phyloP scores from a whole-genome alignment of 2,113 vertebrate species.

The Chrysochloris asiatica region DNA sequence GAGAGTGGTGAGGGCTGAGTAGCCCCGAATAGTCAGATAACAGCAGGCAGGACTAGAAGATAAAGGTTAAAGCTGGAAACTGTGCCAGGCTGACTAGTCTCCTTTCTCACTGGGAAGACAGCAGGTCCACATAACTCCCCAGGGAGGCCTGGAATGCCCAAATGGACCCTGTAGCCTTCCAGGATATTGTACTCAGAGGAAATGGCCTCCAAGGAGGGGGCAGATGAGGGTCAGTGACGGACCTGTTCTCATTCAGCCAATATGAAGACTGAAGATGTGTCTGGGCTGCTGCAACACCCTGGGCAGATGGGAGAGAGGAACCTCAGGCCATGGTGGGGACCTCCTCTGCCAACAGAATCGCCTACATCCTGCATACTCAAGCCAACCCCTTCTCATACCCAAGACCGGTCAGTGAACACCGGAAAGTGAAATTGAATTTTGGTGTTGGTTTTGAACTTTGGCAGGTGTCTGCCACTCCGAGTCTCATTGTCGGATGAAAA shows the following conservation, averaged over 20 bases:
- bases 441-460: neutral
- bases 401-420: neutral
- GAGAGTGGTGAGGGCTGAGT: neutral
- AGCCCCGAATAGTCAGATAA: too few species aligned
- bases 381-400: neutral
- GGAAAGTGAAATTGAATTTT: neutral
- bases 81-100: neutral
- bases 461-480: neutral
- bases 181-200: neutral
- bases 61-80: neutral
- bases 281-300: too few species aligned
- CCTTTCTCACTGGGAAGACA: neutral
- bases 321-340: too few species aligned
- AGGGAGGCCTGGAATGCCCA: neutral
- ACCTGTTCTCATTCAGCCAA: too few species aligned
- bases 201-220: neutral
- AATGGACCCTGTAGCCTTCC: neutral
- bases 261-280: neutral
- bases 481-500: neutral
- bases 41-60: neutral
- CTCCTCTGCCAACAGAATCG: neutral
- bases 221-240: too few species aligned
- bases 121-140: neutral
- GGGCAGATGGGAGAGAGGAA: neutral
- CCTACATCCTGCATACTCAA: rapidly evolving